Conservation (phyloP, 2,797 vertebrate species). For the Momotus momota region DNA sequence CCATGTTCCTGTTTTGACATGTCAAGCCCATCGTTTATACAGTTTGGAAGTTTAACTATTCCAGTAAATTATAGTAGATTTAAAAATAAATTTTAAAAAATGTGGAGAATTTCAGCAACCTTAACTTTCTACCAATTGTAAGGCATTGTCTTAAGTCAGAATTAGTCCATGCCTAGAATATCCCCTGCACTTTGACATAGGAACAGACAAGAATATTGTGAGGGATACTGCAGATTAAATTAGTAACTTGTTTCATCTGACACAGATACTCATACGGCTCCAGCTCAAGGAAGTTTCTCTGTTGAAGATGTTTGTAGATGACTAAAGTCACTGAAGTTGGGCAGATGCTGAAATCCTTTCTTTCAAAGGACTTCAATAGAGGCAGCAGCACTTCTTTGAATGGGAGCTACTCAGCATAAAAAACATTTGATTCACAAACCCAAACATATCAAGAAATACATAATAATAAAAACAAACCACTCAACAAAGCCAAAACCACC, state of each 20-base stretch:
- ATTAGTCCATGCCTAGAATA: not conserved
- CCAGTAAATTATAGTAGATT: not conserved
- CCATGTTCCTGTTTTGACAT: not conserved
- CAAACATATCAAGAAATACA: not conserved
- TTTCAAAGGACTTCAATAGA: not conserved
- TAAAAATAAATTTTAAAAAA: not conserved
- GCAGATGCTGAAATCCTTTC: not conserved
- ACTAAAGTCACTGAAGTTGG: not conserved
- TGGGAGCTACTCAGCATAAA: not conserved
- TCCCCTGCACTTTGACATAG: not conserved
- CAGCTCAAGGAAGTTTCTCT: not conserved
- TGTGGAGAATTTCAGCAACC: not conserved
- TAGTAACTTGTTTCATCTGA: not conserved
- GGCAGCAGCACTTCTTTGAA: not conserved
- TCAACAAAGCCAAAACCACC: not conserved
- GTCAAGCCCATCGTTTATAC: not conserved
- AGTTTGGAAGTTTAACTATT: not conserved
- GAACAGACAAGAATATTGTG: not conserved
- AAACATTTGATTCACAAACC: not conserved
- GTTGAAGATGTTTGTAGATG: not conserved
- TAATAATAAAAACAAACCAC: too few relatives aligned
- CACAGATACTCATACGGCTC: not conserved
- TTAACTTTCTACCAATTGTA: not conserved
- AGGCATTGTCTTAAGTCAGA: not conserved
- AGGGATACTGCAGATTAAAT: not conserved